A percentile compares a stretch with the other conserved stretches of the same genome.
Evolutionary conservation across 2,113 vertebrate genomes (phyloP).

Genomic region (Rhinolophus ferrumequinum): DNA sequence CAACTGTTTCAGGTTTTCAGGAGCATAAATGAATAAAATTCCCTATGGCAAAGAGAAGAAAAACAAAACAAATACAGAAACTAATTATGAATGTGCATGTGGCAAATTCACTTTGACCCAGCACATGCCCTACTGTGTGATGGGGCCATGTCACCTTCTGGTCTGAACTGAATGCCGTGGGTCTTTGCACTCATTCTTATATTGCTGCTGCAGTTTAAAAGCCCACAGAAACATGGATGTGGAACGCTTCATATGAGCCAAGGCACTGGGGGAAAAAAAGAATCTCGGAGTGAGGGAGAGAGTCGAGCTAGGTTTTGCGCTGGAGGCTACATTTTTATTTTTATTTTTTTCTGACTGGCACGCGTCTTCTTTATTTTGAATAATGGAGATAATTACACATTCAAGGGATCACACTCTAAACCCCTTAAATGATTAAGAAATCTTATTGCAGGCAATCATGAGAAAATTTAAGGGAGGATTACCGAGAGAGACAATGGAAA

Average conservation of each 20-base stretch:
- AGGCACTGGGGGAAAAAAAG: no score
- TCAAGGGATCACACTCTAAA: conserved; percentile 83
- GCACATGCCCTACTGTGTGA: fast-evolving
- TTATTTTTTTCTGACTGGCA: conserved; percentile 87
- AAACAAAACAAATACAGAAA: neutral
- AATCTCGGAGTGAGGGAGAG: neutral
- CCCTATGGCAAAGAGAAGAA: neutral
- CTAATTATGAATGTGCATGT: neutral
- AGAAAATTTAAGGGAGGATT: conserved; percentile 80
- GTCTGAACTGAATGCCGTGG: fast-evolving
- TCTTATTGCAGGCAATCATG: conserved; percentile 71
- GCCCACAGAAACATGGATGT: conserved; percentile 17
- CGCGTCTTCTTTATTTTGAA: conserved; percentile 84
- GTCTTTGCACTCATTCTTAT: no score
- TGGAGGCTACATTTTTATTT: conserved; percentile 85
- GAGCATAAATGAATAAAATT: neutral
- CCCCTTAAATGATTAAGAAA: conserved; percentile 78
- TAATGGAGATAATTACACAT: conserved; percentile 89
- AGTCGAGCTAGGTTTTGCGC: conserved; percentile 74
- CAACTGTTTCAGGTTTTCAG: neutral
- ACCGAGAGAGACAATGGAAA: conserved; percentile 69
- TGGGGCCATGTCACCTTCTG: neutral
- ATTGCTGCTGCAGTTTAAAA: neutral
- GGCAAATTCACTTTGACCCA: neutral
- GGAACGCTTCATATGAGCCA: neutral